Conservation (phyloP, 2,113 vertebrate species). For the Malurus melanocephalus region DNA sequence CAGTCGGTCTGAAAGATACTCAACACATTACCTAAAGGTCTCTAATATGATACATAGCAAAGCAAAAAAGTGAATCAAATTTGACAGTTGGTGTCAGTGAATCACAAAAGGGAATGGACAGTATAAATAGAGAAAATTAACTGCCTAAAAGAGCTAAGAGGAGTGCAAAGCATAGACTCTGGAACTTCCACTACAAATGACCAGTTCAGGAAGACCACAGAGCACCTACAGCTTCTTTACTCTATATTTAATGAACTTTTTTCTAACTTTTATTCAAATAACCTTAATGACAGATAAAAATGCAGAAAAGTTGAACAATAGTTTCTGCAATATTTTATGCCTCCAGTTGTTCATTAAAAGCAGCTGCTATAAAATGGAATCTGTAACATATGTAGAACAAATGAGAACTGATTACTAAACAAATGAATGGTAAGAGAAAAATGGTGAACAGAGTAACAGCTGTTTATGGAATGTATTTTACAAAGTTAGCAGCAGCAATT, state of each 20-base stretch:
- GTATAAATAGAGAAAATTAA: constrained; percentile 55
- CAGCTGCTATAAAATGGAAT: constrained; percentile 29
- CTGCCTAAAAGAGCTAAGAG: constrained; percentile 65
- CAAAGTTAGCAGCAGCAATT: constrained; percentile 2
- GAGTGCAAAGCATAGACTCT: constrained; percentile 58
- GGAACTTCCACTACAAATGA: constrained; percentile 48
- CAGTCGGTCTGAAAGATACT: background rate
- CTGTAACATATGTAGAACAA: constrained; percentile 36
- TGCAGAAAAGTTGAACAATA: constrained; percentile 4
- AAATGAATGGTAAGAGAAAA: constrained; percentile 38
- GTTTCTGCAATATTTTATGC: constrained; percentile 11
- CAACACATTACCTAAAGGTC: constrained; percentile 33
- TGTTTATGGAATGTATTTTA: constrained; percentile 31
- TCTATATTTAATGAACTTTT: background rate
- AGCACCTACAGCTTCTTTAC: constrained; percentile 21
- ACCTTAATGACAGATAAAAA: background rate
- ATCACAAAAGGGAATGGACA: constrained; percentile 46
- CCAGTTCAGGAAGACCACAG: constrained; percentile 59
- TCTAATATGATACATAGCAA: constrained; percentile 49
- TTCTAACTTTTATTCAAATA: background rate
- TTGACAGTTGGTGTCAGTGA: constrained; percentile 55
- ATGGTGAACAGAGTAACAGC: constrained; percentile 45
- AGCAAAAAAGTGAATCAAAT: constrained; percentile 39
- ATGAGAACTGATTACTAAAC: constrained; percentile 51
- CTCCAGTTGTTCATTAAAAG: constrained; percentile 37